Conservation (phyloP, 1,140 invertebrate genomes). For the Oryzaephilus surinamensis region DNA sequence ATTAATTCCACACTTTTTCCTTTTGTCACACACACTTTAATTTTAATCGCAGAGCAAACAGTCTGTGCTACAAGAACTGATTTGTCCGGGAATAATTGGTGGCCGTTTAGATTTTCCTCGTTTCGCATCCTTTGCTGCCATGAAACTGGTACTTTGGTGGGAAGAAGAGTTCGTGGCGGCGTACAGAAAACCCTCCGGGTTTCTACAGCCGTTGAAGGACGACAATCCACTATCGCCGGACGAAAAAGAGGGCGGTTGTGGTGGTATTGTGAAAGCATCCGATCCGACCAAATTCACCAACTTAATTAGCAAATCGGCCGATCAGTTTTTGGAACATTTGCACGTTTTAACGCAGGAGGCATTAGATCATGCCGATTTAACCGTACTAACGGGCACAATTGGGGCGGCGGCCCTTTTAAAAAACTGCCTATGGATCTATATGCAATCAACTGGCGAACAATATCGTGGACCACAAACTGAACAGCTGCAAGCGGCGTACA, state of each 20-base stretch:
- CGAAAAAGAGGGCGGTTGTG: constrained; percentile 31
- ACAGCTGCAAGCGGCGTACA: constrained; percentile 44
- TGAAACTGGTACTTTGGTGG: constrained; percentile 69
- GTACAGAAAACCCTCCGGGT: constrained; percentile 38
- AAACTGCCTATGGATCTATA: constrained; percentile 64
- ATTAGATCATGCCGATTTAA: constrained; percentile 66
- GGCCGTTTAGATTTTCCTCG: constrained; percentile 67
- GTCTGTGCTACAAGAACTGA: constrained; percentile 59
- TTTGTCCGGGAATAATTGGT: constrained; percentile 61
- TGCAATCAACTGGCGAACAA: constrained; percentile 43
- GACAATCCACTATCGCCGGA: constrained; percentile 24
- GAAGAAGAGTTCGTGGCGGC: constrained; percentile 55
- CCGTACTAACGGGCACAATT: constrained; percentile 63
- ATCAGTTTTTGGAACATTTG: constrained; percentile 60
- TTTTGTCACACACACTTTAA: neutral
- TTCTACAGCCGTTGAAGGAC: too few relatives aligned
- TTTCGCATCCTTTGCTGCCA: constrained; percentile 66
- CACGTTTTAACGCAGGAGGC: constrained; percentile 69
- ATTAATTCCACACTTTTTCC: neutral
- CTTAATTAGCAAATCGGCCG: constrained; percentile 55
- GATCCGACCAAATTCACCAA: constrained; percentile 60
- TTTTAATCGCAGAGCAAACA: constrained; percentile 49
- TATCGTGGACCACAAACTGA: constrained; percentile 31
- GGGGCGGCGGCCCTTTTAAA: constrained; percentile 65
- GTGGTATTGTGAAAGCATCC: constrained; percentile 53